Conservation (phyloP, 2,797 vertebrate genomes). For the Megalops cyprinoides region DNA sequence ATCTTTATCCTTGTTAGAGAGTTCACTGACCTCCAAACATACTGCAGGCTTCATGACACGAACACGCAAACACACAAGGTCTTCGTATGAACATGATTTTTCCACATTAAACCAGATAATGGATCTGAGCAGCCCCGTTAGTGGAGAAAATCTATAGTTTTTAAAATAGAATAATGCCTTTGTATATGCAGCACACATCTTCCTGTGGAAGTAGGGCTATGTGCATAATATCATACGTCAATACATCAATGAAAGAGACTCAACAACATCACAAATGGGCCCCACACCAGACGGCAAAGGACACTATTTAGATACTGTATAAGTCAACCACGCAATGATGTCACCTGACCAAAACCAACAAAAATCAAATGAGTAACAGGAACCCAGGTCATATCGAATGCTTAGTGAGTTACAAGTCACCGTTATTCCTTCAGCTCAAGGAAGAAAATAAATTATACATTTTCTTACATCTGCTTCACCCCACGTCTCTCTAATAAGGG, state of each 20-base stretch:
- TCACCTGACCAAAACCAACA: neutral
- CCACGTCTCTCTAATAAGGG: neutral
- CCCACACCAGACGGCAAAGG: neutral
- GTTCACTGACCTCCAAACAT: neutral
- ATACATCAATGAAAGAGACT: neutral
- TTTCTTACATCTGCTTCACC: neutral
- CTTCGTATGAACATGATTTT: neutral
- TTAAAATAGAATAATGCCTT: neutral
- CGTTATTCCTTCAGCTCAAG: neutral
- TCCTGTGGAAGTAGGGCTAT: neutral
- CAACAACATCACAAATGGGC: neutral
- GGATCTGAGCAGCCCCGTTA: neutral
- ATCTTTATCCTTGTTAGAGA: neutral
- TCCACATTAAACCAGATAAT: neutral
- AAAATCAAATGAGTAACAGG: neutral
- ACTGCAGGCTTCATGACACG: neutral
- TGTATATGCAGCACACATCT: neutral
- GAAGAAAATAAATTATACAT: neutral
- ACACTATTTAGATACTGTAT: neutral
- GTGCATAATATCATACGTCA: neutral
- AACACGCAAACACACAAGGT: neutral
- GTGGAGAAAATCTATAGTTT: neutral
- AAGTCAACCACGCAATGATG: neutral
- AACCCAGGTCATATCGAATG: slow-evolving; percentile 31
- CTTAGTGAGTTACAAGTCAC: slow-evolving; percentile 16